phyloP scores from a whole-genome alignment of 2,113 vertebrate species.

The Nettapus auritus region DNA sequence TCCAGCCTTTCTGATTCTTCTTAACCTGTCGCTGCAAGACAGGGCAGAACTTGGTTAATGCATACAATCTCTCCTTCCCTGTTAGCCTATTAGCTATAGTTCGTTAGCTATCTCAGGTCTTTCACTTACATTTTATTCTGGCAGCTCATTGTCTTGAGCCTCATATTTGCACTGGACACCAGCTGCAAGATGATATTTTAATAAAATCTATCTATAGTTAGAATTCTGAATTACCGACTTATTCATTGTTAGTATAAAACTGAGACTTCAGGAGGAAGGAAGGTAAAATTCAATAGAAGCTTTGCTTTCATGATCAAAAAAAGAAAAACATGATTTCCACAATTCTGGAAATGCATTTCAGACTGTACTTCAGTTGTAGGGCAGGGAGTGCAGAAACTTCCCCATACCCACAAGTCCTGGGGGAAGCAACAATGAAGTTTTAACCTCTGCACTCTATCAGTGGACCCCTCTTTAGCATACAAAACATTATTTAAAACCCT shows the following conservation, averaged over 20 bases:
- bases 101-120: not conserved
- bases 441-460: not conserved
- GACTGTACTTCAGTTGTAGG: not conserved
- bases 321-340: not conserved
- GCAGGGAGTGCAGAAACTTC: not conserved
- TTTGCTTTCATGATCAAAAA: not conserved
- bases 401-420: not conserved
- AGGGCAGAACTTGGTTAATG: not conserved
- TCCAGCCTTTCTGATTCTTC: not conserved
- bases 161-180: not conserved
- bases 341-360: not conserved
- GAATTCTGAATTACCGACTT: not conserved
- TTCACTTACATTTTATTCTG: not conserved
- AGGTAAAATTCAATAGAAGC: not conserved
- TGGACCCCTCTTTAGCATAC: not conserved
- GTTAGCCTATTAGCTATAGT: not conserved
- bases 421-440: not conserved
- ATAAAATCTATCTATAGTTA: not conserved
- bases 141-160: not conserved
- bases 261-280: not conserved
- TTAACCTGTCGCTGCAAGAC: not conserved
- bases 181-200: not conserved
- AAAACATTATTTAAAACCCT: not conserved
- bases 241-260: not conserved
- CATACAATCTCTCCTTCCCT: not conserved